phyloP scores from a whole-genome alignment of 2,888 invertebrate genomes.

The Serrognathus titanus region DNA sequence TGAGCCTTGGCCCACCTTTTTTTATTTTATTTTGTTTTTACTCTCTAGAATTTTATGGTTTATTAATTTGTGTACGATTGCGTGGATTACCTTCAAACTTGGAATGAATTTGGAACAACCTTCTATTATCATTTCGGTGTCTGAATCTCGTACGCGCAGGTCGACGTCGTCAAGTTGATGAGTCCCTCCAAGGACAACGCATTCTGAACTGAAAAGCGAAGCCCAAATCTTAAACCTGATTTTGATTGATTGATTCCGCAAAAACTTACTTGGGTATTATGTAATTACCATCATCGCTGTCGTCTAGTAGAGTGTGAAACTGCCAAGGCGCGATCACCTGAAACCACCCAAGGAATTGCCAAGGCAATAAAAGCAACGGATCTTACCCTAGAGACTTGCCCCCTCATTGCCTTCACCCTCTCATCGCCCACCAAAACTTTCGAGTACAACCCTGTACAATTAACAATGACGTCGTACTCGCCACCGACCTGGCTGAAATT shows the following conservation, averaged over 20 bases:
- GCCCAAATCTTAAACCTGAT: neutral
- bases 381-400: conserved; percentile 66
- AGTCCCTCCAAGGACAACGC: conserved; percentile 73
- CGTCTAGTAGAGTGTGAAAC: conserved; percentile 57
- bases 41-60: too few relatives aligned
- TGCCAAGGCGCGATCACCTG: conserved; percentile 71
- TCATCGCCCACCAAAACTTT: conserved; percentile 60
- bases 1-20: too few relatives aligned
- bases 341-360: conserved; percentile 14
- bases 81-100: conserved; percentile 53
- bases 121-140: conserved; percentile 59
- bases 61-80: too few relatives aligned
- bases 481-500: conserved; percentile 52
- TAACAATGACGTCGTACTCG: conserved; percentile 65
- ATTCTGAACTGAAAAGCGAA: conserved; percentile 52
- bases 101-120: conserved; percentile 64
- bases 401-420: conserved; percentile 64
- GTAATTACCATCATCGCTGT: conserved; percentile 59
- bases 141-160: conserved; percentile 50
- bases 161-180: conserved; percentile 65
- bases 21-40: conserved; percentile 6
- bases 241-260: conserved; percentile 1
- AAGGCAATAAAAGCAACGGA: neutral
- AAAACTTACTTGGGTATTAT: conserved; percentile 72
- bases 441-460: conserved; percentile 74